Base-by-base conservation (phyloP, 2,113 vertebrate species). In the Scalopus aquaticus region DNA sequence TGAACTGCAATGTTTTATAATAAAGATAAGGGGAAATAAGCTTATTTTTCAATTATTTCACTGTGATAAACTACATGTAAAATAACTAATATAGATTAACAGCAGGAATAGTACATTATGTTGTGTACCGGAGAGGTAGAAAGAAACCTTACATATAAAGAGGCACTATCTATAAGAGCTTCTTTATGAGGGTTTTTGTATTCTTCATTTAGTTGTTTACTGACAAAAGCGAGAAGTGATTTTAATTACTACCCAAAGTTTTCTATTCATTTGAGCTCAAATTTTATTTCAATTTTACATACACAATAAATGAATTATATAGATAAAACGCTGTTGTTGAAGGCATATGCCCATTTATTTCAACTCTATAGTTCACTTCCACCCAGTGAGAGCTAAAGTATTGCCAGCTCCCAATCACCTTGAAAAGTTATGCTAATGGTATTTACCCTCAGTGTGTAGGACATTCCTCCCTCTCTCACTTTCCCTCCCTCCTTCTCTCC, bases 1-100 rank as follows among this genome's bases (percentile, higher is more conserved):
- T 97, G 88, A 78, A 39, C 69, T 64, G 77, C 12, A 74, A 77
- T 88, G 69, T 60, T 97, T 94, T 89, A n/a, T 79, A 92, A 88
- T 82, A 80, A 12, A 26, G 64, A 82, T 86, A 90, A 77, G 49
- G 19, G 7, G 12, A 81, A 65, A 37, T 85, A 87, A 81, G 49
- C 10, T 72, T 82, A 49, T 91, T 82, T 97, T 58, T 92, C 16
- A 19, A 67, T 93, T 4, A 90, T 82, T 96, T 96, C 77, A 87
- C 77, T 69, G 32, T 91, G 60, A 39, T 51, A 44, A 89, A 51
- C 20, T 67, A 24, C 54, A 83, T 72, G 4, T 44, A 82, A 37
- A 20, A 64, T n/a, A 93, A 58, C 10, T 37, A 88, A 39, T 85
- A 60, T 58, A 78, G 7, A 72, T 44, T 81, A 62, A 12, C 9